Percentiles rank a stretch among this genome's conserved stretches.
Evolutionary conservation across 2,797 vertebrate species (phyloP).

Genomic region (Eulemur coronatus): DNA sequence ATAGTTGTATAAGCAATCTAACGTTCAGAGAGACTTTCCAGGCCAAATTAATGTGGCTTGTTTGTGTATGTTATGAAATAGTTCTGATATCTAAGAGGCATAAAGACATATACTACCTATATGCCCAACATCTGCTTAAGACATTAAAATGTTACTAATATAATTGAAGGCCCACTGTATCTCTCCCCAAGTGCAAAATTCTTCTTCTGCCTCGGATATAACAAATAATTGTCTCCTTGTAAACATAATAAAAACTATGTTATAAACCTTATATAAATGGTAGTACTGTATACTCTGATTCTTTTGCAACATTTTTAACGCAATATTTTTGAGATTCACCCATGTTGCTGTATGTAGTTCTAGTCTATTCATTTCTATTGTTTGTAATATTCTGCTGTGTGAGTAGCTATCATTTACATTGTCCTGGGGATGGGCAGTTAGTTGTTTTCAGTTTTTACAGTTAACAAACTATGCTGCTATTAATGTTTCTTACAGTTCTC

Average conservation of each 20-base stretch:
- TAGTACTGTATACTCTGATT: not conserved
- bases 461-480: not conserved
- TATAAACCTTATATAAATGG: not conserved
- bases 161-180: not conserved
- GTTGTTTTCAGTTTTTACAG: constrained; percentile 4
- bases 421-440: not conserved
- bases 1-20: not conserved
- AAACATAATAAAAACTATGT: not conserved
- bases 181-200: not conserved
- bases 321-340: not conserved
- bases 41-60: not conserved
- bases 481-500: not conserved
- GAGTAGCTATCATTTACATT: not conserved
- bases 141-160: not conserved
- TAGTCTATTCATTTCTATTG: not conserved
- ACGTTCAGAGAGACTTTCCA: not conserved
- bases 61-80: constrained; percentile 9
- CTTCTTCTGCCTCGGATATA: not conserved
- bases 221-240: not conserved
- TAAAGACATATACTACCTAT: not conserved
- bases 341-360: not conserved
- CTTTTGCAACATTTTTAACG: not conserved
- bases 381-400: not conserved
- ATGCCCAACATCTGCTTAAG: not conserved
- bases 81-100: not conserved